Evolutionary conservation across 2,797 vertebrate species (phyloP), one percentile per base, ranked within the genome.

Genomic region (Brotogeris chrysoptera): DNA sequence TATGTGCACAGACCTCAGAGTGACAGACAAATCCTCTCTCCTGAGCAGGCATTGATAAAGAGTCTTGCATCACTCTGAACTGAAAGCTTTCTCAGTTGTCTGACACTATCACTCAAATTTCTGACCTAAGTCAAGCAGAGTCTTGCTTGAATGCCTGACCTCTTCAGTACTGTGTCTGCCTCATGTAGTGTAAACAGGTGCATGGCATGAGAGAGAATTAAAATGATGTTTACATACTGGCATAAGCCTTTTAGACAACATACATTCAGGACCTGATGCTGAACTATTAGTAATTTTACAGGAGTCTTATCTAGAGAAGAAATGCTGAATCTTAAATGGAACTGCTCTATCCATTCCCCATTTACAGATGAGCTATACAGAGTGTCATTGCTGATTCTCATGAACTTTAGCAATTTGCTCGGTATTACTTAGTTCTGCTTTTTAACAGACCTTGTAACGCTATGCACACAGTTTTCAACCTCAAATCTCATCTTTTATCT

Each of bases 401-500:
- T 50, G 47, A 84, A 68, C 77, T 39, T 68, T 64, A 53, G 44
- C 16, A 65, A 57, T 88, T 95, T 93, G 46, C 65, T 93, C 20
- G 28, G 10, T 55, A 25, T 91, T 91, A 79, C 55, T 90, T 87
- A 81, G 39, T 70, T 93, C 61, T 95, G 81, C 39, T 80, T 91
- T 96, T 91, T 84, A 87, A 73, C 38, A 80, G 59, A 69, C 18
- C 70, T 91, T 76, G 20, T 76, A 90, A 76, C 23, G 11, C 30
- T 60, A 38, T 68, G 60, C 39, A 79, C 81, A 39, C 46, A 79
- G n/a, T 96, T 97, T 97, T 88, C 69, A 90, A 95, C 69, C n/a
- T 28, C 60, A 61, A 28, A 68, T 83, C 69, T 95, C 89, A 95
- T 96, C 60, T 93, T 76, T 73, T 90, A 28, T 96, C 69, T 92